These are phyloP conservation scores for Helarctos malayanus DNA, from an alignment of 2,797 vertebrate species.

Conservation along the genomic window DNA sequence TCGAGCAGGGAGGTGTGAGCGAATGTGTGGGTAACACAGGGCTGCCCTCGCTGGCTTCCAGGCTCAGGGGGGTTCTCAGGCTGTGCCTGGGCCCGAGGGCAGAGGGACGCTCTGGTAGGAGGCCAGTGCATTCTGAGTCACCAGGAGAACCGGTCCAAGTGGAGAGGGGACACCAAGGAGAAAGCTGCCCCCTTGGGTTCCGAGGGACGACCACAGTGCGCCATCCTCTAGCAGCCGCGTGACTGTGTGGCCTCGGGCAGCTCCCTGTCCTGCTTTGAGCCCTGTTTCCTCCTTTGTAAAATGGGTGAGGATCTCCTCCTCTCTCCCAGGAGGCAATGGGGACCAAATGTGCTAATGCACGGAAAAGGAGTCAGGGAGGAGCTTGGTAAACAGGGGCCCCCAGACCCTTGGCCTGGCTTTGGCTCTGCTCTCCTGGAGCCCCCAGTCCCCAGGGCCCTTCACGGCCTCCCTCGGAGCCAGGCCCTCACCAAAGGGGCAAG, in stretches of 20 bases:
- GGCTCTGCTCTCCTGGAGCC: not conserved
- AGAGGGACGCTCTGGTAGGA: not conserved
- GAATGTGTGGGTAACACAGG: fast-evolving
- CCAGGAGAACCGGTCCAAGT: not conserved
- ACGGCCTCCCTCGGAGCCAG: not conserved
- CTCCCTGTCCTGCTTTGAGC: not conserved
- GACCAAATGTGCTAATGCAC: fast-evolving
- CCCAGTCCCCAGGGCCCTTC: not conserved
- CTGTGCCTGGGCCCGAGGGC: not conserved
- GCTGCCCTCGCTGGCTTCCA: fast-evolving
- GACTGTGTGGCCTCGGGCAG: not conserved
- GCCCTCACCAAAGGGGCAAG: not conserved
- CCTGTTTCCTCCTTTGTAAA: not conserved
- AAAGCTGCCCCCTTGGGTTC: not conserved
- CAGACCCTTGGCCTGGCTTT: no score
- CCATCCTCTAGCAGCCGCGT: fast-evolving
- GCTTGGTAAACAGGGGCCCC: fast-evolving
- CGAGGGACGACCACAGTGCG: not conserved
- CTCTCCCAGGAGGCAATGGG: not conserved
- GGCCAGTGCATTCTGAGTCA: not conserved
- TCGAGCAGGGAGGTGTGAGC: fast-evolving
- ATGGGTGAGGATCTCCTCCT: no score
- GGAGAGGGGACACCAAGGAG: not conserved
- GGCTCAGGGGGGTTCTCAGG: fast-evolving
- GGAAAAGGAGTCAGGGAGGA: fast-evolving